Base-by-base conservation (phyloP, 2,113 vertebrate genomes). In the Ia io region DNA sequence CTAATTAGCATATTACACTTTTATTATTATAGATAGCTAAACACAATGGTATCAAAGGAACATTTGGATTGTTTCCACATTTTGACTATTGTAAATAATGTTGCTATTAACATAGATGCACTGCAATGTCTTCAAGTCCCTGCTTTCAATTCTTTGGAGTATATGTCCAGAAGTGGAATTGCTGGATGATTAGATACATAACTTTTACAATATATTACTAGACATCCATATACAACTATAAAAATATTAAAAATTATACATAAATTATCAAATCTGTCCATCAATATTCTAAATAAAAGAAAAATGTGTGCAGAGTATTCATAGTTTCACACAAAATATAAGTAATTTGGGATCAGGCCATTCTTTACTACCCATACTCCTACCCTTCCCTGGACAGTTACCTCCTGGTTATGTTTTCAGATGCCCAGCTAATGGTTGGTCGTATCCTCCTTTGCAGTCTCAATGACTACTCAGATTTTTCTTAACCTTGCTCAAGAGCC, bases 401-500 rank as follows among this genome's bases (percentile, higher is more conserved):
- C 12, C n/a, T 25, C 9, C 25, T 9, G 16, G 7, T 22, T 3
- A 14, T 32, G 2, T 30, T 17, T 7, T 17, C 37, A 74, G 20
- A 51, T 4, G 8, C 63, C 40, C 6, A 65, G 30, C 7, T 47
- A 3, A 25, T 51, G 18, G 18, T 3, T 32, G n/a, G 3, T 14
- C 35, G 5, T 32, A 9, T 2, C 9, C 2, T 16, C 2, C 32
- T 28, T 16, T 9, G 23, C 13, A 22, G 2, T 56, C 18, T 16
- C 3, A 3, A 6, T 30, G 5, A 8, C 14, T 28, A 6, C 5
- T 44, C 11, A 22, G 6, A 2, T 32, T 35, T 11, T 42, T 56
- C 30, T 47, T 30, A 44, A 23, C 14, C 17, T 56, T 61, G 3
- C 9, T 44, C 23, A 73, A 35, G 35, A 82, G 53, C 25, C n/a